Conservation (phyloP, 2,888 invertebrate species). For the Megamerina dolium region DNA sequence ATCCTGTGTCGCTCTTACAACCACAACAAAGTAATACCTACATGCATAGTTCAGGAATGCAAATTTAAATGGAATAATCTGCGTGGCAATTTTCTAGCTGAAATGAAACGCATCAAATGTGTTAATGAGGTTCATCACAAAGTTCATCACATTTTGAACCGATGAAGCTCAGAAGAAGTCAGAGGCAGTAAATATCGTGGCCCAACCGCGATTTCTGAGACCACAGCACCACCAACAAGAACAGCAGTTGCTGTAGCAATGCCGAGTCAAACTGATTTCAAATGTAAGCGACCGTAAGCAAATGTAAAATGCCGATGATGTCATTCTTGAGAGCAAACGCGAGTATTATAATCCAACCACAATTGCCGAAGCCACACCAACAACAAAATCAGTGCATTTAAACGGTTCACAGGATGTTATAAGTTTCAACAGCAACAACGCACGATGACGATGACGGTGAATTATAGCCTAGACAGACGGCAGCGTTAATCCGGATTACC, state of each 20-base stretch:
- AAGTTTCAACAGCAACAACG: conserved; percentile 15
- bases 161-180: conserved; percentile 24
- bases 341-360: no score
- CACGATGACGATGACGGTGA: conserved; percentile 21
- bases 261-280: no score
- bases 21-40: no score
- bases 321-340: no score
- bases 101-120: conserved; percentile 22
- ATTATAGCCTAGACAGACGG: conserved; percentile 34
- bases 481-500: conserved; percentile 27
- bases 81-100: conserved; percentile 28
- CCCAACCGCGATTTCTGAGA: conserved; percentile 5
- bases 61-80: no score
- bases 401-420: conserved; percentile 4
- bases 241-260: background rate
- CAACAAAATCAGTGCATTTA: no score
- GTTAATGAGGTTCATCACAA: conserved; percentile 15
- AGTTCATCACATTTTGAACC: conserved; percentile 24
- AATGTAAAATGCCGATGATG: no score
- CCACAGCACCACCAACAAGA: conserved; percentile 1
- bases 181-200: conserved; percentile 12
- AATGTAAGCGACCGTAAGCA: no score
- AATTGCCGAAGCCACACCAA: no score
- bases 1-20: no score
- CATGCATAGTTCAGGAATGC: no score